Base-by-base conservation (phyloP, 1,140 invertebrate genomes). In the Drosophila serrata region DNA sequence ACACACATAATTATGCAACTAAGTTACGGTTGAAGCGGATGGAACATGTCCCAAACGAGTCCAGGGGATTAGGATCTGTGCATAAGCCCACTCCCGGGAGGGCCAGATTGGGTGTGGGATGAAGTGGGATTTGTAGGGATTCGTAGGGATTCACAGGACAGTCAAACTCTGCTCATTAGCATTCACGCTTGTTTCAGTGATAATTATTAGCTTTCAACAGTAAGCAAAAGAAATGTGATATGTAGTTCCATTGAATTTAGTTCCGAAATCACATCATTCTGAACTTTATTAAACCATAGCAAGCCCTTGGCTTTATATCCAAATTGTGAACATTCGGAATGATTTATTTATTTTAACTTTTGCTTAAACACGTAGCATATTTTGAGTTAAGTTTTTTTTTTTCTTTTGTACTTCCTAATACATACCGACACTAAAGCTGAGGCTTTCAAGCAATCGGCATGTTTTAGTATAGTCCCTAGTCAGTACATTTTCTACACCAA, bases 381-480 rank as follows among this genome's bases (percentile, higher is more conserved):
- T 35, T 35, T 29, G n/a, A 70, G 29, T 69, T 67, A 37, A 8
- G 29, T 45, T 31, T 65, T 62, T 45, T 17, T 37, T 42, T 33
- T 31, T 65, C 48, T 45, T 17, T 37, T 42, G 24, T 48, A 53
- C 11, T 43, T 37, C 37, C 13, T 37, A 67, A 65, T 19, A 65
- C 22, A 68, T 17, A 51, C 22, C 49, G 19, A 27, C n/a, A 35
- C 8, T 42, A 19, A 17, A 9, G 17, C n/a, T 12, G 5, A 31
- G 12, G 35, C 48, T 64, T 78, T 45, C 55, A 48, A 64, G n/a
- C 65, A 37, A 37, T 42, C 67, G 77, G 33, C 65, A 73, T 64
- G 69, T 80, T 85, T 84, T 77, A 80, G 72, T 64, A 63, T 40
- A 33, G n/a, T 24, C 48, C 7, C 37, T 46, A 39, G 19, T 42